Evolutionary conservation across 2,888 invertebrate species (phyloP).

Genomic region (Plagodis pulveraria): DNA sequence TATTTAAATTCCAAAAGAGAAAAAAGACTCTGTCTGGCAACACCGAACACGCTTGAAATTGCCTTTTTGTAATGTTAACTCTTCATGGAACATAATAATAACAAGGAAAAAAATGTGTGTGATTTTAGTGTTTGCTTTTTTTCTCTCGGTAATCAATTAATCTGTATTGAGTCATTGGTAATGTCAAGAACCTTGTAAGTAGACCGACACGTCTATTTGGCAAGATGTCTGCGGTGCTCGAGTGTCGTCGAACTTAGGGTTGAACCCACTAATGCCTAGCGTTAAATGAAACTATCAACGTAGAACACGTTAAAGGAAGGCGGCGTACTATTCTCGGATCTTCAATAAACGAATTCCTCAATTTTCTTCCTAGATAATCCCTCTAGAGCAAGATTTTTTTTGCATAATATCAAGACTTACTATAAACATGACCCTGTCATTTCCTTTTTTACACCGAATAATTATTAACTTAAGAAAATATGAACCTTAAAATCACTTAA

Average conservation of each 20-base stretch:
- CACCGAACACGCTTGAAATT: conserved; percentile 34
- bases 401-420: no score
- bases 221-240: conserved; percentile 27
- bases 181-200: conserved; percentile 38
- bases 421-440: no score
- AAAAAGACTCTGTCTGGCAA: conserved; percentile 1
- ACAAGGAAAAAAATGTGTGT: conserved; percentile 38
- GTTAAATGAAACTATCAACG: background rate
- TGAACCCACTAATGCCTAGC: conserved; percentile 5
- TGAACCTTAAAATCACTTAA: no score
- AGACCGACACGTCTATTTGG: conserved; percentile 31
- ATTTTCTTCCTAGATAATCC: no score
- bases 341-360: no score
- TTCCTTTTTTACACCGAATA: no score
- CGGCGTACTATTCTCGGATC: no score
- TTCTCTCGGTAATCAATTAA: conserved; percentile 34
- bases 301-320: no score
- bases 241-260: conserved; percentile 34
- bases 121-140: conserved; percentile 34
- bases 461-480: no score
- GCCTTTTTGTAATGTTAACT: conserved; percentile 47
- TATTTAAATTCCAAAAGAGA: background rate
- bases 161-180: conserved; percentile 36
- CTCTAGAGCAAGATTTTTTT: no score
- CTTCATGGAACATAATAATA: conserved; percentile 16